phyloP scores from a whole-genome alignment of 2,113 vertebrate species.

The Nesogale talazaci region DNA sequence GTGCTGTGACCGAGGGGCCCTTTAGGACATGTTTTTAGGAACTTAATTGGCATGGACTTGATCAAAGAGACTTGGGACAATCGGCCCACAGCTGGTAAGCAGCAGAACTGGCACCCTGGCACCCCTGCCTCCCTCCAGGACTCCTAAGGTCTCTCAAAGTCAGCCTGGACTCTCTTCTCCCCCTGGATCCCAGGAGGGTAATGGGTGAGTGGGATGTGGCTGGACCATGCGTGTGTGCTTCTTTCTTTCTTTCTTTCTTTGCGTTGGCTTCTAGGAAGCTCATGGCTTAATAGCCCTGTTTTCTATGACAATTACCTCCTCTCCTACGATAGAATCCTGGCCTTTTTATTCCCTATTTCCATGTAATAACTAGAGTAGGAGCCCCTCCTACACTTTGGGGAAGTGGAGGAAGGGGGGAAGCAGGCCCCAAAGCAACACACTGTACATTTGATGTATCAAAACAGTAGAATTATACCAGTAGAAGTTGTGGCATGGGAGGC shows the following conservation, averaged over 20 bases:
- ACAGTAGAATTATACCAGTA: too few relatives aligned
- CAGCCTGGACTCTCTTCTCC: background rate
- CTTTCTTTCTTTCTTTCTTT: background rate
- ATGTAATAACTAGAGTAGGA: background rate
- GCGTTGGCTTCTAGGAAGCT: background rate
- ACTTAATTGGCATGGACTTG: background rate
- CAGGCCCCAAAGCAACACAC: background rate
- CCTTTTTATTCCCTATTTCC: background rate
- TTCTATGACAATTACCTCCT: background rate
- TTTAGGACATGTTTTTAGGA: background rate
- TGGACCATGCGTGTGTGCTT: background rate
- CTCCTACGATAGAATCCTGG: background rate
- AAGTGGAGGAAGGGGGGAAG: background rate
- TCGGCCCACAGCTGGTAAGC: background rate
- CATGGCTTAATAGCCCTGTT: background rate
- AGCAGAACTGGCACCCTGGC: background rate
- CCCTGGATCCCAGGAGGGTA: background rate
- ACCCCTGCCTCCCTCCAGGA: background rate
- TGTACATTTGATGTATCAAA: background rate
- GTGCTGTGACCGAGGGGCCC: background rate
- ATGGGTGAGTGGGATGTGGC: background rate
- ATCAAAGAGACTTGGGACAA: background rate
- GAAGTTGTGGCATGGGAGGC: too few relatives aligned
- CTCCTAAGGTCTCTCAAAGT: background rate
- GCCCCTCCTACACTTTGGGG: background rate